phyloP scores from a whole-genome alignment of 2,113 vertebrate genomes.

The Melanerpes formicivorus region DNA sequence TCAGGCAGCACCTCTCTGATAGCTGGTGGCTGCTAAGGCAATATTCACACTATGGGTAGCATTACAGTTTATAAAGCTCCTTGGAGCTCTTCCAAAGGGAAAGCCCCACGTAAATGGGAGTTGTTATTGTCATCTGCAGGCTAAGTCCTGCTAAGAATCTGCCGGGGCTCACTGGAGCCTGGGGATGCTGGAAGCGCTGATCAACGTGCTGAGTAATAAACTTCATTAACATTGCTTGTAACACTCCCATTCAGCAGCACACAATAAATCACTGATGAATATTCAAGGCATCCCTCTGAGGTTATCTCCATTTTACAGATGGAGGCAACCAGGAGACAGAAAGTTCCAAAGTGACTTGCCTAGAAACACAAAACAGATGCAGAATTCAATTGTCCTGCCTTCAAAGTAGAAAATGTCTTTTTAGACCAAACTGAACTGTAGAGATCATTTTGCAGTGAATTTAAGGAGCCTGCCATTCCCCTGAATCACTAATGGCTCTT shows the following conservation, averaged over 20 bases:
- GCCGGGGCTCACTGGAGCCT: background rate
- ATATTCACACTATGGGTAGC: background rate
- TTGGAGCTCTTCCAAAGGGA: constrained; percentile 42
- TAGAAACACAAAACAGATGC: background rate
- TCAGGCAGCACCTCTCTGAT: background rate
- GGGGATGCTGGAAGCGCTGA: background rate
- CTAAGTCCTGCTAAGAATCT: background rate
- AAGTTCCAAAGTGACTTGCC: background rate
- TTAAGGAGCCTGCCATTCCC: background rate
- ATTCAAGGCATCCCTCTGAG: constrained; percentile 27
- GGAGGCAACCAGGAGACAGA: background rate
- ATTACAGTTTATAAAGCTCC: background rate
- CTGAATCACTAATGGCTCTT: background rate
- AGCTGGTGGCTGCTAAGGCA: constrained; percentile 2
- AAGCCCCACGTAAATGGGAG: background rate
- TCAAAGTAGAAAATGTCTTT: background rate
- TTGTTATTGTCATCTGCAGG: background rate
- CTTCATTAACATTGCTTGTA: constrained; percentile 33
- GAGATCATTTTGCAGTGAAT: background rate
- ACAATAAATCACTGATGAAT: constrained; percentile 44
- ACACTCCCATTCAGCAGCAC: background rate
- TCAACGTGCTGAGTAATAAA: background rate
- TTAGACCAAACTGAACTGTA: background rate
- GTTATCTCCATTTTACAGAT: constrained; percentile 45
- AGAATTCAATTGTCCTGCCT: background rate